Conservation (phyloP, 2,888 invertebrate genomes). For the Rhagophthalmus giganteus region DNA sequence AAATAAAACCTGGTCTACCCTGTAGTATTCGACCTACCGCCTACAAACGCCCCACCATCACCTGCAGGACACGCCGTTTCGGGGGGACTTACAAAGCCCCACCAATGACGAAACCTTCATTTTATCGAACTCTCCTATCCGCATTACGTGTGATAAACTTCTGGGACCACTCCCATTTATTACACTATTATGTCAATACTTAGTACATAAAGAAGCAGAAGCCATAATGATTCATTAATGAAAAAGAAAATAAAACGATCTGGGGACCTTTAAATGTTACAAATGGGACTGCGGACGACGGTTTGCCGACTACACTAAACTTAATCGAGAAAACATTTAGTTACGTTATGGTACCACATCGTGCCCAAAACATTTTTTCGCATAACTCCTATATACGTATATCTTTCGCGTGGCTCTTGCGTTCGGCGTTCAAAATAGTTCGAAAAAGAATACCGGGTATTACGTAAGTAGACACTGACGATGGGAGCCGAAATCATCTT, state of each 20-base stretch:
- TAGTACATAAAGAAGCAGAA: slow-evolving; percentile 24
- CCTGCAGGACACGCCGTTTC: slow-evolving; percentile 9
- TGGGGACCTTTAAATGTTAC: too few relatives aligned
- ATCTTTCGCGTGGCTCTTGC: too few relatives aligned
- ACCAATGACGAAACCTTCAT: slow-evolving; percentile 10
- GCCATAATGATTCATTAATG: slow-evolving; percentile 23
- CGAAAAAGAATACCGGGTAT: too few relatives aligned
- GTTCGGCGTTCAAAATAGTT: too few relatives aligned
- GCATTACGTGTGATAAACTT: slow-evolving; percentile 14
- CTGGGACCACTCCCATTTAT: slow-evolving; percentile 22
- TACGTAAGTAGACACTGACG: too few relatives aligned
- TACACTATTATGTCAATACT: slow-evolving; percentile 29
- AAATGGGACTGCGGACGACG: too few relatives aligned
- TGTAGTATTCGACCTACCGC: slow-evolving; percentile 2
- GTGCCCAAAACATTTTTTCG: too few relatives aligned
- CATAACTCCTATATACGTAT: too few relatives aligned
- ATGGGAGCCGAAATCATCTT: too few relatives aligned
- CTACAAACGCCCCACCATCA: slow-evolving; percentile 4
- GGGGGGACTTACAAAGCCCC: neutral
- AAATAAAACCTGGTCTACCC: slow-evolving; percentile 25
- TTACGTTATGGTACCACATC: too few relatives aligned
- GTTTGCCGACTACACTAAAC: too few relatives aligned
- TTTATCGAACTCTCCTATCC: slow-evolving; percentile 20
- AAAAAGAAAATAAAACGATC: slow-evolving; percentile 4
- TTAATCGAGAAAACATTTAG: too few relatives aligned